These are phyloP conservation scores for Dicranocentrus wangi DNA, from an alignment of 2,888 invertebrate species.

Conservation along the genomic window DNA sequence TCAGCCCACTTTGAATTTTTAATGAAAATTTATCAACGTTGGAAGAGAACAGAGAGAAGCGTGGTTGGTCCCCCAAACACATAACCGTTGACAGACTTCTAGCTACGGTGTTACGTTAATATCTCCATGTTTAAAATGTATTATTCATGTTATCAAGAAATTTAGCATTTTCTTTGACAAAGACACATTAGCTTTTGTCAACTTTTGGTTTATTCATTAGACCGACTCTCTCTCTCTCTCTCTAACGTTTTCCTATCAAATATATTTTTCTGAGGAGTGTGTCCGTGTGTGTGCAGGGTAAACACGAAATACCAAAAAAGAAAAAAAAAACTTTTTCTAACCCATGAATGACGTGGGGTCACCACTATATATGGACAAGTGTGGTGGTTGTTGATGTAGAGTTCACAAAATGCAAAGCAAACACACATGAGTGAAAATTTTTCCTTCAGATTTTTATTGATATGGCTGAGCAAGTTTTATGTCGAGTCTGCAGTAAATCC, in stretches of 20 bases:
- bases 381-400: not conserved
- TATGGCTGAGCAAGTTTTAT: constrained; percentile 12
- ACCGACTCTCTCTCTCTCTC: not conserved
- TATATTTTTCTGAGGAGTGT: too few relatives aligned
- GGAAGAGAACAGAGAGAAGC: too few relatives aligned
- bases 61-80: constrained; percentile 44
- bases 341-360: too few relatives aligned
- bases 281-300: too few relatives aligned
- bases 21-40: constrained; percentile 51
- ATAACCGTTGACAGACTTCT: not conserved
- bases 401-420: not conserved
- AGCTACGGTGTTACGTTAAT: not conserved
- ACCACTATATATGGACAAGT: not conserved
- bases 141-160: constrained; percentile 51
- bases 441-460: constrained; percentile 11
- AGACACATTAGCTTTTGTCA: constrained; percentile 54
- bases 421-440: constrained; percentile 1
- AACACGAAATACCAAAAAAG: too few relatives aligned
- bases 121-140: constrained; percentile 3
- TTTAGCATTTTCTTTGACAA: constrained; percentile 41
- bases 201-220: constrained; percentile 35
- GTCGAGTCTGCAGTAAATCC: constrained; percentile 2
- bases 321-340: too few relatives aligned
- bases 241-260: too few relatives aligned
- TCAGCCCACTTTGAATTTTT: constrained; percentile 58